Conservation (phyloP, 2,888 invertebrate species). For the Tetheella fluctuosa region DNA sequence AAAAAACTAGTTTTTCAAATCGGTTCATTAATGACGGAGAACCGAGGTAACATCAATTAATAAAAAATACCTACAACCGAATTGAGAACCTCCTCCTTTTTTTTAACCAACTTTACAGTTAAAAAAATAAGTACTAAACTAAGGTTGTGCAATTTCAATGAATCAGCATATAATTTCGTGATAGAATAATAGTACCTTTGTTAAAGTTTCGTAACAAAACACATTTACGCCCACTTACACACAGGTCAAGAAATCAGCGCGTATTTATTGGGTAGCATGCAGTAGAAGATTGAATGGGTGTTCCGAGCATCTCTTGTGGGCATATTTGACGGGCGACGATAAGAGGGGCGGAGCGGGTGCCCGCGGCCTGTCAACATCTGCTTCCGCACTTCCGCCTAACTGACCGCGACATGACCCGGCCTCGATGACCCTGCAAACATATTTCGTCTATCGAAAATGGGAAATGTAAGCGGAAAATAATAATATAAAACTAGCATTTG, state of each 20-base stretch:
- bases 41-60: too few species aligned
- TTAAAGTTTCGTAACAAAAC: too few species aligned
- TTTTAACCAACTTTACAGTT: too few species aligned
- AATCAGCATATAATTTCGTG: too few species aligned
- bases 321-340: constrained; percentile 47
- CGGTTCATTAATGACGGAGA: too few species aligned
- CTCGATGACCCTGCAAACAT: constrained; percentile 48
- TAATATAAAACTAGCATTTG: background rate
- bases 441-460: constrained; percentile 24
- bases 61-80: too few species aligned
- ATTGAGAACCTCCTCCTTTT: too few species aligned
- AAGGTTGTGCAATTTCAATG: too few species aligned
- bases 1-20: too few species aligned
- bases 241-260: background rate
- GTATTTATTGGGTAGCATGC: constrained; percentile 4
- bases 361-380: constrained; percentile 65
- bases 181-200: too few species aligned
- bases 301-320: constrained; percentile 39
- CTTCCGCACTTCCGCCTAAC: constrained; percentile 66
- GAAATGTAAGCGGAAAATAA: constrained; percentile 19
- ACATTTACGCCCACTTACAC: background rate
- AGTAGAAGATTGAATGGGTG: constrained; percentile 52
- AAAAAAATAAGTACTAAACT: too few species aligned
- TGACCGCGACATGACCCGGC: constrained; percentile 58
- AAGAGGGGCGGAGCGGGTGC: constrained; percentile 31